Percentiles rank a stretch among this genome's conserved stretches.
Evolutionary conservation across 1,140 invertebrate species (phyloP).

Genomic region (Drosophila erecta): DNA sequence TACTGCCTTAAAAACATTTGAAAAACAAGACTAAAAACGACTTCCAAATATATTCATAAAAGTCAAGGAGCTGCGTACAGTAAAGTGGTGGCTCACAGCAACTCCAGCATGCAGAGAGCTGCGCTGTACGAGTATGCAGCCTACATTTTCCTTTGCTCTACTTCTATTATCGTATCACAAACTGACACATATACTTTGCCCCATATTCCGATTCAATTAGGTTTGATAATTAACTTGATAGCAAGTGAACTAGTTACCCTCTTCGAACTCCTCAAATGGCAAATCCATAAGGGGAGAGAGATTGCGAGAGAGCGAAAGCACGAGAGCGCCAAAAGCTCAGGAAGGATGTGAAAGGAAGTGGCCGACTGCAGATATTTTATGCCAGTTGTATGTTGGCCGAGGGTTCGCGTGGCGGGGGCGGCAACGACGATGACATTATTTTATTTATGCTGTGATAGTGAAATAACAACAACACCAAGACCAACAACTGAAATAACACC

Average conservation of each 20-base stretch:
- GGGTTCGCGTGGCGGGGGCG: slow-evolving; percentile 64
- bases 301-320: slow-evolving; percentile 10
- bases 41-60: not conserved
- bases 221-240: not conserved
- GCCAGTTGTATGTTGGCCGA: slow-evolving; percentile 38
- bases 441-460: slow-evolving; percentile 81
- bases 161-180: not conserved
- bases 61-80: too few relatives aligned
- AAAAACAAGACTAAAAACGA: too few relatives aligned
- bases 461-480: slow-evolving; percentile 65
- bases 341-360: slow-evolving; percentile 63
- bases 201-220: not conserved
- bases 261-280: slow-evolving; percentile 6
- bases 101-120: too few relatives aligned
- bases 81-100: too few relatives aligned
- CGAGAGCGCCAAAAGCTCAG: slow-evolving; percentile 24
- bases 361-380: slow-evolving; percentile 69
- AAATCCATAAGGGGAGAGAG: not conserved
- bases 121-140: too few relatives aligned
- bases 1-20: not conserved
- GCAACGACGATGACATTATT: slow-evolving; percentile 59
- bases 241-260: not conserved
- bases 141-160: too few relatives aligned
- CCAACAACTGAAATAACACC: slow-evolving; percentile 31
- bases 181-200: not conserved